Evolutionary conservation across 2,113 vertebrate genomes (phyloP).

Genomic region (Neogobius melanostomus): DNA sequence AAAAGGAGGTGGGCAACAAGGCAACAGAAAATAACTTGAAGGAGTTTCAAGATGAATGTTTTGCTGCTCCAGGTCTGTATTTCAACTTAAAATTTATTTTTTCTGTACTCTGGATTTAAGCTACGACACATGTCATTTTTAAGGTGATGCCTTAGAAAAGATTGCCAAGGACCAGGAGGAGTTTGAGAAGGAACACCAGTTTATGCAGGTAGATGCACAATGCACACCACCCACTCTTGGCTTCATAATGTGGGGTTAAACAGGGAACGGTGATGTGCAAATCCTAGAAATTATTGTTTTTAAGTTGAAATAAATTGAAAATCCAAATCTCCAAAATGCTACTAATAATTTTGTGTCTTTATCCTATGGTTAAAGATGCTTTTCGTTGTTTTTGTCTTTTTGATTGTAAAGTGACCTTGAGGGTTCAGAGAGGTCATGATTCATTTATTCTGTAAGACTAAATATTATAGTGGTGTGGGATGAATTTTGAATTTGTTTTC

Average conservation of each 20-base stretch:
- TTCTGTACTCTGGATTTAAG: neutral
- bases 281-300: neutral
- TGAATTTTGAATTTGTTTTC: neutral
- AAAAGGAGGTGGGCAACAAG: constrained; percentile 79
- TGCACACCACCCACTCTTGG: too few species aligned
- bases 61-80: constrained; percentile 84
- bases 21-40: constrained; percentile 40
- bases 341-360: too few species aligned
- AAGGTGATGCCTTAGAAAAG: constrained; percentile 86
- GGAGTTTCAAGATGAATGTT: constrained; percentile 79
- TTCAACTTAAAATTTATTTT: neutral
- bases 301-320: too few species aligned
- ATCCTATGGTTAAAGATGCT: too few species aligned
- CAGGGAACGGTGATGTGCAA: neutral
- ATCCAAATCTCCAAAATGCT: too few species aligned
- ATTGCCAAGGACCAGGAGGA: constrained; percentile 88
- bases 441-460: too few species aligned
- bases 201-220: constrained; percentile 83
- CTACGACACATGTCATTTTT: neutral
- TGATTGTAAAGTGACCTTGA: too few species aligned
- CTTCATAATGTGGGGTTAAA: too few species aligned
- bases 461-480: too few species aligned
- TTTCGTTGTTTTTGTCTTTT: too few species aligned
- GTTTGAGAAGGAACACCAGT: constrained; percentile 90
- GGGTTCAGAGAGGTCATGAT: too few species aligned